phyloP scores from a whole-genome alignment of 2,797 vertebrate species.

The Thripadectes ignobilis region DNA sequence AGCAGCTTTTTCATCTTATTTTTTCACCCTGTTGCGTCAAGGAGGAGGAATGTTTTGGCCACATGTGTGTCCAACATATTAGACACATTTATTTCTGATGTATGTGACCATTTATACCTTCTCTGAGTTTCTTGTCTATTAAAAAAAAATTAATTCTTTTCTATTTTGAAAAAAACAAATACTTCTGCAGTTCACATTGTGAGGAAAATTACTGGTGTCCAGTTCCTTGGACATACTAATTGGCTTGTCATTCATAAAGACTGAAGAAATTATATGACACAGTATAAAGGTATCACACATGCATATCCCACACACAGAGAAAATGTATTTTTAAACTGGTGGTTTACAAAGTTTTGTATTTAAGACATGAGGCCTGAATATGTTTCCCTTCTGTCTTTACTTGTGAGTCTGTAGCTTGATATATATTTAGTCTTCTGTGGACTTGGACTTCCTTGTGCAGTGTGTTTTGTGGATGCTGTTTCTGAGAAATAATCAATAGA shows the following conservation, averaged over 20 bases:
- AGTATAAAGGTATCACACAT: not conserved
- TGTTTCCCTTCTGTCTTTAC: not conserved
- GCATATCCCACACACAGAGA: rapidly evolving
- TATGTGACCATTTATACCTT: not conserved
- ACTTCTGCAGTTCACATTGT: not conserved
- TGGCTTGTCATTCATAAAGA: not conserved
- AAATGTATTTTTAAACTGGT: not conserved
- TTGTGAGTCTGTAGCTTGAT: not conserved
- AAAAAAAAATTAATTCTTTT: not conserved
- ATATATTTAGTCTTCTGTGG: not conserved
- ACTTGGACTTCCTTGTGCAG: not conserved
- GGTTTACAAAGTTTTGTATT: not conserved
- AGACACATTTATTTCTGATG: not conserved
- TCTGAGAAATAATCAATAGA: not conserved
- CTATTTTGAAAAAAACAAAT: not conserved
- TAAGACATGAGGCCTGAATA: not conserved
- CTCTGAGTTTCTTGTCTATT: not conserved
- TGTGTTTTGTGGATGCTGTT: not conserved
- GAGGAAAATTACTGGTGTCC: not conserved
- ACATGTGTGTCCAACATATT: not conserved
- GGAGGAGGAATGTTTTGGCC: not conserved
- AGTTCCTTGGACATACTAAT: not conserved
- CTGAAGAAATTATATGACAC: not conserved
- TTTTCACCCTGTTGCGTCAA: not conserved
- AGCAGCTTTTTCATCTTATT: not conserved